phyloP scores from a whole-genome alignment of 2,797 vertebrate species.

The Sebastes glaucus region DNA sequence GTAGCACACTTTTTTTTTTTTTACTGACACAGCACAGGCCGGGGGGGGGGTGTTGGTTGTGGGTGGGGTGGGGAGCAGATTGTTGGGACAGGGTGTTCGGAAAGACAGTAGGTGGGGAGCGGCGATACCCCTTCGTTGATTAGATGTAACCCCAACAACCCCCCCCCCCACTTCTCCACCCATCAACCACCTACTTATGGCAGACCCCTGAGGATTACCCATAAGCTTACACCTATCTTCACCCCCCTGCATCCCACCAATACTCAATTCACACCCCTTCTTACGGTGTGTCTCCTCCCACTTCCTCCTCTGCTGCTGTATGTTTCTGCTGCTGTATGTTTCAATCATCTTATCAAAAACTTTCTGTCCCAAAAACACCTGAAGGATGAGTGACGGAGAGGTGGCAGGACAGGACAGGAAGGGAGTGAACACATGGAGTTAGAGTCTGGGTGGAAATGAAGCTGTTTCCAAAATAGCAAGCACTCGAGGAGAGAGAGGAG shows the following conservation, averaged over 20 bases:
- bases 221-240: constrained; percentile 70
- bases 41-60: constrained; percentile 20
- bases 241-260: constrained; percentile 41
- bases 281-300: constrained; percentile 20
- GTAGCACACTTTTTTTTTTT: constrained; percentile 81
- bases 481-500: not conserved
- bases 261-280: constrained; percentile 66
- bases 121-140: constrained; percentile 63
- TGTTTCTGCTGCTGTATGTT: constrained; percentile 18
- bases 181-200: constrained; percentile 65
- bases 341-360: constrained; percentile 20
- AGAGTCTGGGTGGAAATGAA: constrained; percentile 34
- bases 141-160: constrained; percentile 65
- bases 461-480: constrained; percentile 45
- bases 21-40: constrained; percentile 80
- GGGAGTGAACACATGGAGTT: not conserved
- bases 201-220: constrained; percentile 69
- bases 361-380: constrained; percentile 45
- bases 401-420: constrained; percentile 4
- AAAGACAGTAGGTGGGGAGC: constrained; percentile 60
- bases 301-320: constrained; percentile 10
- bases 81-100: constrained; percentile 69
- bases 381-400: constrained; percentile 46
- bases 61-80: constrained; percentile 53
- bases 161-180: constrained; percentile 32